Evolutionary conservation across 2,797 vertebrate genomes (phyloP).

Genomic region (Adelosebastes latens): DNA sequence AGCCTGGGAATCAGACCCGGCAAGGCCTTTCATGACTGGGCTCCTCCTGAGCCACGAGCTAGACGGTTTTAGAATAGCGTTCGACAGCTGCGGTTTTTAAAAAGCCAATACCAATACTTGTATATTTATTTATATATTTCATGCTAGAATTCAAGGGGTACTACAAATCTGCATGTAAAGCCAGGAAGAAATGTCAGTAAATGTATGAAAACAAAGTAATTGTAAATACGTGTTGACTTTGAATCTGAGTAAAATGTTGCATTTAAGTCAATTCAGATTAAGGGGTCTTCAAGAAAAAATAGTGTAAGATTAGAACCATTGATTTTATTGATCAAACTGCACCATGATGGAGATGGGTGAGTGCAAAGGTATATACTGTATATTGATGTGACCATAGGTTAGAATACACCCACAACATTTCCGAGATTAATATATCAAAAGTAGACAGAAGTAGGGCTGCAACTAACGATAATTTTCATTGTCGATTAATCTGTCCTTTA

Average conservation of each 20-base stretch:
- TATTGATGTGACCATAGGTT: not conserved
- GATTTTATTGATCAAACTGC: not conserved
- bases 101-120: constrained; percentile 16
- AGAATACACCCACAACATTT: not conserved
- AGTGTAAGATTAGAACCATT: not conserved
- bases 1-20: constrained; percentile 70
- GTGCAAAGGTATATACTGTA: not conserved
- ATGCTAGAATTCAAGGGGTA: constrained; percentile 23
- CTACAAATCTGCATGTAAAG: not conserved
- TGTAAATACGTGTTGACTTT: not conserved
- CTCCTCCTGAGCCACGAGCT: constrained; percentile 34
- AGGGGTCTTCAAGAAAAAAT: not conserved
- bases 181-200: constrained; percentile 8
- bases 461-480: too few relatives aligned
- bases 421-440: not conserved
- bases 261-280: not conserved
- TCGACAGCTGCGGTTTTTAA: constrained; percentile 32
- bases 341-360: not conserved
- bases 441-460: not conserved
- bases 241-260: not conserved
- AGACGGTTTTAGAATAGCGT: constrained; percentile 36
- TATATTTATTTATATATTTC: not conserved
- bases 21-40: constrained; percentile 56
- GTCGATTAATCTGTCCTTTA: too few relatives aligned
- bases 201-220: not conserved